Evolutionary conservation across 2,113 vertebrate genomes (phyloP).

Genomic region (Nesospiza acunhae): DNA sequence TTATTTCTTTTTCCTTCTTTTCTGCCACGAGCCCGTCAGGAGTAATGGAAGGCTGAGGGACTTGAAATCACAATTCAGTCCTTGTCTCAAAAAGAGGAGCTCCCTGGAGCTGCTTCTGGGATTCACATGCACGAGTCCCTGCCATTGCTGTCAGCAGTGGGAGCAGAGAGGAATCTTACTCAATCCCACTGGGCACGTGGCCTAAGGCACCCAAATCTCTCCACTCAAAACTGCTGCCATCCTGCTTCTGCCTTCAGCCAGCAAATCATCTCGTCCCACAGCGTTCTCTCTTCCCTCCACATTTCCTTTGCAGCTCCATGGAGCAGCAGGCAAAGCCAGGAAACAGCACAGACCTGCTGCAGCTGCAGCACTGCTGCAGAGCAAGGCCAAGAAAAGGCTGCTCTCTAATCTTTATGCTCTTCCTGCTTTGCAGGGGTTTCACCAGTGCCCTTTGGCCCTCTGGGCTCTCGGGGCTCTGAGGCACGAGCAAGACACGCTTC

Average conservation of each 20-base stretch:
- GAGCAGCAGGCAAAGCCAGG: too few species aligned
- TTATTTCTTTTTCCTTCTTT: not conserved
- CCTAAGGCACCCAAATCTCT: not conserved
- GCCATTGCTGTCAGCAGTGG: not conserved
- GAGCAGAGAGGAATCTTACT: not conserved
- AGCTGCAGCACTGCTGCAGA: not conserved
- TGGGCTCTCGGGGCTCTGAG: not conserved
- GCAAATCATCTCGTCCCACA: too few species aligned
- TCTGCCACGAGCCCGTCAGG: not conserved
- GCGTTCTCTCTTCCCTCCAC: too few species aligned
- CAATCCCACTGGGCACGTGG: too few species aligned
- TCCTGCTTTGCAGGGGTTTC: not conserved
- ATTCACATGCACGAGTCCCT: not conserved
- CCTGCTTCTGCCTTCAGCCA: too few species aligned
- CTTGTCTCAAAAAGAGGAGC: not conserved
- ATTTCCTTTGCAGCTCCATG: too few species aligned
- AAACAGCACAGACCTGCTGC: too few species aligned
- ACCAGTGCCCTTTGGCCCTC: not conserved
- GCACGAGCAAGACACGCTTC: not conserved
- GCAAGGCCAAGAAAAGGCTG: not conserved
- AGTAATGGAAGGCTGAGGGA: not conserved
- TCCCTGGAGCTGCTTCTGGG: too few species aligned
- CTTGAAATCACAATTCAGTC: not conserved
- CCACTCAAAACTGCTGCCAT: too few species aligned
- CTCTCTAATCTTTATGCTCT: not conserved